phyloP scores from a whole-genome alignment of 2,797 vertebrate genomes.

The Onychomys leucogaster region DNA sequence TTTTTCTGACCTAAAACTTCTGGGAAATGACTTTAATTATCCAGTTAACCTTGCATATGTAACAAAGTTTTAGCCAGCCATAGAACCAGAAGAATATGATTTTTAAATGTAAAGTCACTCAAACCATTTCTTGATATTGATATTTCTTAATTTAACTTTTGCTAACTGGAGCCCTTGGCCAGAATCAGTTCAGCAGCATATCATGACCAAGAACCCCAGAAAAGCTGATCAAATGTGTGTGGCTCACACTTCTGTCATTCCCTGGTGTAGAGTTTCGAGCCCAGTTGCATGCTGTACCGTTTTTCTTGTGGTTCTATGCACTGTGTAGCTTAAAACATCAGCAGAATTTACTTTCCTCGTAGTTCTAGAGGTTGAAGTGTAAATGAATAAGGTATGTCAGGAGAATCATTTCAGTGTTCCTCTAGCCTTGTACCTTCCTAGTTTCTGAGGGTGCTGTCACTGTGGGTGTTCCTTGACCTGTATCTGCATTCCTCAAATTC shows the following conservation, averaged over 20 bases:
- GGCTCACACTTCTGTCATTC: background rate
- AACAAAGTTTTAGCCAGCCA: slow-evolving; percentile 61
- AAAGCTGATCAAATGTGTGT: background rate
- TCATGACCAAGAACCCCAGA: background rate
- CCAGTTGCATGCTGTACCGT: accelerated
- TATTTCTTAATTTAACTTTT: slow-evolving; percentile 21
- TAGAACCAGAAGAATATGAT: slow-evolving; percentile 17
- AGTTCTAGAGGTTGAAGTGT: background rate
- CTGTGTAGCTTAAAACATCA: background rate
- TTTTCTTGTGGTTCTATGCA: accelerated
- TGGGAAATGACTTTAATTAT: slow-evolving; percentile 75
- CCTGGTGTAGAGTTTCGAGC: background rate
- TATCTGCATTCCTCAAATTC: background rate
- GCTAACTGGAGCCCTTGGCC: background rate
- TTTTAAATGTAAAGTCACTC: slow-evolving; percentile 44
- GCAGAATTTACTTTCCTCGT: background rate
- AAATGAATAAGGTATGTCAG: background rate
- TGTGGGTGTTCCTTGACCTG: too few species aligned
- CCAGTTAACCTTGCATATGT: slow-evolving; percentile 61
- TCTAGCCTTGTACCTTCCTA: background rate
- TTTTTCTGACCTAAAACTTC: slow-evolving; percentile 72
- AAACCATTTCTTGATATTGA: slow-evolving; percentile 8
- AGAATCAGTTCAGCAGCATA: background rate
- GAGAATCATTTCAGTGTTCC: background rate
- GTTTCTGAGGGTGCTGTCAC: background rate